Base-by-base conservation (phyloP, 2,888 invertebrate genomes). In the Prenolepis imparis region DNA sequence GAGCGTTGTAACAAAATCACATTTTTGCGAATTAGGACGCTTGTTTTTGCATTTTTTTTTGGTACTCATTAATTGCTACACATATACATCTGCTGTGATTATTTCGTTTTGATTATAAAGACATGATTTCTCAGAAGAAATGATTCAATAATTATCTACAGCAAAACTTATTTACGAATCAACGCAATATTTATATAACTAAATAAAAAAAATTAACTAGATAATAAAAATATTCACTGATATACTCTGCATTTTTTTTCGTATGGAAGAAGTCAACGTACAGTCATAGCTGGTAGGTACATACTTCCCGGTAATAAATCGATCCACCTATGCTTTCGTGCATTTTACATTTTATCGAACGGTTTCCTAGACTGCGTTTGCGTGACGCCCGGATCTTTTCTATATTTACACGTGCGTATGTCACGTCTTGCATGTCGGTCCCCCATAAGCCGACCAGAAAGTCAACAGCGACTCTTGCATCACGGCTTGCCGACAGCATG, bases 371-470 rank as follows among this genome's bases (percentile, higher is more conserved):
- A 64, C 48, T n/a, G n/a, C 28, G 80, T 67, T 74, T 81, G 66
- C 73, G 72, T 81, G 72, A 63, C 73, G 52, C 57, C 57, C 1
- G n/a, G 59, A 39, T 57, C 63, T 74, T 32, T 59, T 80, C 59
- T 84, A 77, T 74, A 83, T 78, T 88, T 85, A 82, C 41, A 81
- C n/a, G 75, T 66, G 68, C 77, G 15, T 89, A 64, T 77, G 68
- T 73, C 28, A 59, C 63, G 73, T 18, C 12, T 66, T 12, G 66
- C 61, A 70, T 28, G 57, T 44, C 68, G 61, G 32, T 78, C 28
- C 66, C 55, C 78, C 68, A 78, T 63, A 24, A 74, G 57, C 39
- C 64, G 32, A 44, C 9, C 55, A 74, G 72, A 75, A 84, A 85
- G 70, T n/a, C 52, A 52, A 52, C n/a, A 52, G 6, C 64, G 39